Evolutionary conservation across 2,888 invertebrate genomes (phyloP), one percentile per base, ranked within the genome.

Genomic region (Lochmaea capreae): DNA sequence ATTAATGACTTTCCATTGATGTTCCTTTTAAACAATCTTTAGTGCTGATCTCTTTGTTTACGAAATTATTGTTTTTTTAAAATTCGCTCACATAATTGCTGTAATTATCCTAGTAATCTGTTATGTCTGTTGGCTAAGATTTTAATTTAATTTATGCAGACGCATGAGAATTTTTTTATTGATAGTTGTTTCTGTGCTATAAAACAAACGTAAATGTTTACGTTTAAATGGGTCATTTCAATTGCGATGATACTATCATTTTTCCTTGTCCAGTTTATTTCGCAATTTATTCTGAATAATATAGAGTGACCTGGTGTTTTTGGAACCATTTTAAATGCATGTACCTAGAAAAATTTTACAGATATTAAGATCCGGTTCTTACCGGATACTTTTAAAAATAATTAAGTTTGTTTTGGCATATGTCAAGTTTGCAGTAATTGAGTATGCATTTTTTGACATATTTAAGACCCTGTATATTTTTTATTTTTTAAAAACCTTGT

Each of bases 11-110:
- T 66, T 65, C 66, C 71, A 65, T 71, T 66, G 67, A 61, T 66
- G 72, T 59, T 52, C 42, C 42, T 59, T 67, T 59, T 26, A 10
- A 59, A 66, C 59, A 66, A 71, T 72, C 72, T 72, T 26, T 5
- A 14, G 46, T 54, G n/a, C 26, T 18, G 52, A 72, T 72, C 72
- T 72, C 12, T 12, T 16, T 33, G 43, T 43, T 71, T 71, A 59
- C 71, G 72, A 72, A 72, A 72, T 66, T n/a, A 52, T 16, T 42
- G 57, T 46, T 58, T 71, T 71, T 57, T 71, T 58, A 46, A 59
- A 59, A 42, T 67, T 72, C 67, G 72, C 57, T 72, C 72, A 67
- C 67, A 61, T 61, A 68, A 68, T 68, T 59, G 68, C 46, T 67
- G 59, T 46, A 68, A 61, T 68, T 43, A 58, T 59, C 43, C 65